Percentiles rank a stretch among this genome's conserved stretches.
Conservation (phyloP, 2,113 vertebrate species). For the Notothenia coriiceps region DNA sequence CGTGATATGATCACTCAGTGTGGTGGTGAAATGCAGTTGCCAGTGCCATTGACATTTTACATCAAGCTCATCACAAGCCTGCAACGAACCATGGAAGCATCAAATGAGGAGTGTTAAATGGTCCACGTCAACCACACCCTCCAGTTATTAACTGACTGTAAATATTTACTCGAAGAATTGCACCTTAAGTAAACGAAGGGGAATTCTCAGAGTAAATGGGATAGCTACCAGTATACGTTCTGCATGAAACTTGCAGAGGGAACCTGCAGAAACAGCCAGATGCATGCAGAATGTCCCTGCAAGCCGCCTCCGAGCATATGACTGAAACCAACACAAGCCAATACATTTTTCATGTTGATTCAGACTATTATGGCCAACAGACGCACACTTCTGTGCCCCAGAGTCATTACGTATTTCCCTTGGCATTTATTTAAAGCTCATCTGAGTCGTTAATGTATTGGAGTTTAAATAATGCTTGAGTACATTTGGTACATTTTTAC, state of each 20-base stretch:
- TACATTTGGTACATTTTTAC: conserved; percentile 19
- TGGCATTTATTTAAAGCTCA: conserved; percentile 31
- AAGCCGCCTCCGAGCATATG: conserved; percentile 27
- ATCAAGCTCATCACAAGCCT: conserved; percentile 55
- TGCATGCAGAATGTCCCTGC: conserved; percentile 31
- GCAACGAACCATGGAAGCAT: conserved; percentile 63
- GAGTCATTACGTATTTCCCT: conserved; percentile 47
- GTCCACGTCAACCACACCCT: conserved; percentile 65
- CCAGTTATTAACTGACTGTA: conserved; percentile 63
- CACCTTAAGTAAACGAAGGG: conserved; percentile 58
- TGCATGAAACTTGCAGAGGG: conserved; percentile 24
- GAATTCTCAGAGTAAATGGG: conserved; percentile 21
- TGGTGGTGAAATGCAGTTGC: conserved; percentile 31
- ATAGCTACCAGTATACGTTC: conserved; percentile 15
- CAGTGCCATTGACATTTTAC: conserved; percentile 58
- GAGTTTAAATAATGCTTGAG: conserved; percentile 24
- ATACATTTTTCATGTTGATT: conserved; percentile 51
- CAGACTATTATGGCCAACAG: conserved; percentile 29
- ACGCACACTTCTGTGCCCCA: conserved; percentile 12
- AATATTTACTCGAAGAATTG: conserved; percentile 59
- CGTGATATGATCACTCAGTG: conserved; percentile 20
- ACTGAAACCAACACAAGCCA: conserved; percentile 37
- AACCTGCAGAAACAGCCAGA: conserved; percentile 28
- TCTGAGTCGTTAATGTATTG: not conserved
- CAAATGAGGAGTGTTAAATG: conserved; percentile 72